A percentile compares a stretch with the other conserved stretches of the same genome.
These are phyloP conservation scores for Scleropages formosus DNA, from an alignment of 2,797 vertebrate species.

Conservation along the genomic window DNA sequence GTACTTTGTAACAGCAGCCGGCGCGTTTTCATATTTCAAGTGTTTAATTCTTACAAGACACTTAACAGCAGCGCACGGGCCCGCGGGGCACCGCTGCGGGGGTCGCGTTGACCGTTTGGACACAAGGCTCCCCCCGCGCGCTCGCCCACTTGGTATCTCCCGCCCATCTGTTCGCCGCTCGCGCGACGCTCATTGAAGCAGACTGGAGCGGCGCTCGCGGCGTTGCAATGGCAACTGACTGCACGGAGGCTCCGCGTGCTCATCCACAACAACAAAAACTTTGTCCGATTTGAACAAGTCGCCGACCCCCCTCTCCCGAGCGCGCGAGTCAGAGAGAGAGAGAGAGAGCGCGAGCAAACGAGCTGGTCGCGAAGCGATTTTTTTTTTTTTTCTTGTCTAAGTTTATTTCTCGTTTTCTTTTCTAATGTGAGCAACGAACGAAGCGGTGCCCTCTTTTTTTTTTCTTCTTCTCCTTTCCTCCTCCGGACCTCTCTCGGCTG, in stretches of 20 bases:
- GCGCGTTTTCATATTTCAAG: neutral
- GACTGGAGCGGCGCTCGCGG: conserved; percentile 59
- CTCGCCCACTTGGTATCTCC: conserved; percentile 56
- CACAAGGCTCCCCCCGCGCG: conserved; percentile 4
- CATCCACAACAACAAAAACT: conserved; percentile 47
- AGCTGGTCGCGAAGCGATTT: too few relatives aligned
- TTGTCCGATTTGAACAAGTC: conserved; percentile 53
- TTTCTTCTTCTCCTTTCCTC: too few relatives aligned
- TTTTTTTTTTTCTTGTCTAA: conserved; percentile 12
- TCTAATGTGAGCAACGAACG: conserved; percentile 65
- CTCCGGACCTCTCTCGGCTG: conserved; percentile 37
- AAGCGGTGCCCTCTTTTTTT: too few relatives aligned
- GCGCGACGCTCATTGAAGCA: conserved; percentile 65
- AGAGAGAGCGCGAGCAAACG: too few relatives aligned
- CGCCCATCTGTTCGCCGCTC: conserved; percentile 71
- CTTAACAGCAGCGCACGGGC: neutral
- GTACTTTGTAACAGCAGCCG: neutral
- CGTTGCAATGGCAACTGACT: conserved; percentile 62
- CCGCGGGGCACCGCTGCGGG: neutral
- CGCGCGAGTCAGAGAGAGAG: too few relatives aligned
- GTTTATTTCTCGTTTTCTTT: conserved; percentile 45
- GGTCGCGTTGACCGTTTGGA: conserved; percentile 4
- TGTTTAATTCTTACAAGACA: neutral
- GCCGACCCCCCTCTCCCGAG: too few relatives aligned
- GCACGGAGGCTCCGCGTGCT: conserved; percentile 19